Evolutionary conservation across 2,797 vertebrate species (phyloP), one percentile per base, ranked within the genome.

Genomic region (Jordanella pulchra): DNA sequence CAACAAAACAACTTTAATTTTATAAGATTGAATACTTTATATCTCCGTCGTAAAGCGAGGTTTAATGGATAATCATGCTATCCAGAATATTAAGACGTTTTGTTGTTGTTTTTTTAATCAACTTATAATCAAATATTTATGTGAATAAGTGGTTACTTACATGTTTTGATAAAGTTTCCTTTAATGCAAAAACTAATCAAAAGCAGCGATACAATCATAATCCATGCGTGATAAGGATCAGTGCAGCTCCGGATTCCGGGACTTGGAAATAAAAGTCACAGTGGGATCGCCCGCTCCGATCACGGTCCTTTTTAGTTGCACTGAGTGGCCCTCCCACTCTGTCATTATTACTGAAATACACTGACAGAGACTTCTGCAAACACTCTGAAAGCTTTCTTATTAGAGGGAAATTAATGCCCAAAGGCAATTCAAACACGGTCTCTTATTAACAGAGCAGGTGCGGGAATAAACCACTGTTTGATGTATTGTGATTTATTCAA

Each of bases 251-350:
- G 90, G 89, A 90, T 87, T 92, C 87, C 91, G 87, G 85, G 88
- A 94, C 92, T 93, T 93, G 88, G 87, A 94, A 94, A 93, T 92
- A 92, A 94, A 95, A 96, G 96, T 96, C 94, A 91, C 89, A 91
- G 93, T 94, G 92, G 93, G 93, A 92, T 93, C 92, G 89, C 86
- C 78, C 64, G 90, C 91, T 93, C 60, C 90, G 94, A 95, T 95
- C 95, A 91, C 93, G 95, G 95, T 96, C 97, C 97, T 97, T 98
- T 98, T 98, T 97, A 98, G 97, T 97, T 94, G 90, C 93, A 89
- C 91, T 48, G 87, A 88, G 94, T 97, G 97, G 96, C 97, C 97
- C 97, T 98, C 97, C 97, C 97, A 96, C 96, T 96, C 93, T 90
- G 93, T 89, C 92, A 94, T 94, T 94, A 94, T 87, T 77, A 87